A percentile compares a stretch with the other conserved stretches of the same genome.
Evolutionary conservation across 2,113 vertebrate genomes (phyloP).

Genomic region (Otis tarda): DNA sequence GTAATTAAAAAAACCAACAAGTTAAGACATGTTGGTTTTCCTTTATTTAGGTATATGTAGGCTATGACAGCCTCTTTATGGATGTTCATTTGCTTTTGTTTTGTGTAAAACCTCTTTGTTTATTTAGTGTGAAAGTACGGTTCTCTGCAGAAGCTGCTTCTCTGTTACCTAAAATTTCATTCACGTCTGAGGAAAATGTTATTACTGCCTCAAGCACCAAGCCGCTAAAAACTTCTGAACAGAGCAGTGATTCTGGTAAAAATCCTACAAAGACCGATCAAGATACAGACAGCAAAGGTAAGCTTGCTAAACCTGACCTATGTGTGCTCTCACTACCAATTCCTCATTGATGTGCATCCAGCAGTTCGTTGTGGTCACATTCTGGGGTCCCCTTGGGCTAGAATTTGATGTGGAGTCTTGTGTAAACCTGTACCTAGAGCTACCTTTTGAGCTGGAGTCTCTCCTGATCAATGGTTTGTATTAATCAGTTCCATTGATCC

Average conservation of each 20-base stretch:
- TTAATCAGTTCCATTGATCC: not conserved
- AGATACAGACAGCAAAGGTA: not conserved
- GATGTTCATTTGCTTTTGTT: not conserved
- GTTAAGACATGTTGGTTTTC: not conserved
- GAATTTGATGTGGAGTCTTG: not conserved
- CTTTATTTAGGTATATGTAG: not conserved
- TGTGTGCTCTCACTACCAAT: not conserved
- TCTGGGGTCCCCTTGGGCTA: not conserved
- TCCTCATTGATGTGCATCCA: not conserved
- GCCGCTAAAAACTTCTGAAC: not conserved
- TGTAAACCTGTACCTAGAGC: not conserved
- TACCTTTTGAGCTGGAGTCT: not conserved
- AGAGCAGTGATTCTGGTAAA: not conserved
- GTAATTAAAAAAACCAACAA: not conserved
- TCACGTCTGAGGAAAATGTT: constrained; percentile 30
- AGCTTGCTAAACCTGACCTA: not conserved
- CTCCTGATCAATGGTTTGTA: not conserved
- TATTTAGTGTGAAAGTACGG: constrained; percentile 73
- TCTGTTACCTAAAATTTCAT: constrained; percentile 70
- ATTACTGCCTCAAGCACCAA: constrained; percentile 1
- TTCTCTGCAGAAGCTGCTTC: constrained; percentile 65
- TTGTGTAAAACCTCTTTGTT: not conserved
- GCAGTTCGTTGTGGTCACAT: not conserved
- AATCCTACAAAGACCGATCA: not conserved
- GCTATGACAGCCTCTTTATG: not conserved